Conservation (phyloP, 2,797 vertebrate genomes). For the Limosa lapponica region DNA sequence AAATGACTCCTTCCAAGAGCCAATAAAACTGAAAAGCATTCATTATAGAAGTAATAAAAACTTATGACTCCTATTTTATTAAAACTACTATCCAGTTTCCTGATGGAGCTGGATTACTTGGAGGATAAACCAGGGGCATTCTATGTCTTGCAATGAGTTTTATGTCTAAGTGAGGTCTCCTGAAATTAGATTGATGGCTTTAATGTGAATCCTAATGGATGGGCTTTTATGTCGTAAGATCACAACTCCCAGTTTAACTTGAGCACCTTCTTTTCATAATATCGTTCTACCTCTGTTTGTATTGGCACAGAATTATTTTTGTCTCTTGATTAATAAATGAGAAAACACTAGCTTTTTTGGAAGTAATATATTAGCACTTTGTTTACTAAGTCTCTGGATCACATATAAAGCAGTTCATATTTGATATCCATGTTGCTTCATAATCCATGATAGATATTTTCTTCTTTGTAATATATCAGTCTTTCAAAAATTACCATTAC, state of each 20-base stretch:
- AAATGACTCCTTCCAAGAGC: conserved; percentile 75
- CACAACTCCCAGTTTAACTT: neutral
- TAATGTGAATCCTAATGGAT: conserved; percentile 32
- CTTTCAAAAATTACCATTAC: neutral
- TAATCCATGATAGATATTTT: neutral
- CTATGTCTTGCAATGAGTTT: conserved; percentile 58
- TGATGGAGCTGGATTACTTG: conserved; percentile 65
- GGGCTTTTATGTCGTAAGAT: neutral
- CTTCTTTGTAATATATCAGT: neutral
- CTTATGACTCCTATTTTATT: conserved; percentile 78
- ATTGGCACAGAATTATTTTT: conserved; percentile 17
- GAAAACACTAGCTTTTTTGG: neutral
- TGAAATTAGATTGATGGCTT: conserved; percentile 51
- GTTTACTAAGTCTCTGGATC: neutral
- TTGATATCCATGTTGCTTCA: neutral
- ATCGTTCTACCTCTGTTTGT: neutral
- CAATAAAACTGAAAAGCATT: conserved; percentile 78
- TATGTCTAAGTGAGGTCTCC: conserved; percentile 31
- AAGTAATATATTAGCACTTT: neutral
- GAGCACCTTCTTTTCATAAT: neutral
- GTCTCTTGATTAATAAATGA: neutral
- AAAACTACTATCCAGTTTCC: conserved; percentile 74
- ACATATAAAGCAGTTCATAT: neutral
- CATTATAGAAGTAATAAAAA: conserved; percentile 81
- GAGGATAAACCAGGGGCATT: conserved; percentile 56